These are phyloP conservation scores for Leuciscus idus DNA, from an alignment of 2,113 vertebrate species.

Conservation along the genomic window DNA sequence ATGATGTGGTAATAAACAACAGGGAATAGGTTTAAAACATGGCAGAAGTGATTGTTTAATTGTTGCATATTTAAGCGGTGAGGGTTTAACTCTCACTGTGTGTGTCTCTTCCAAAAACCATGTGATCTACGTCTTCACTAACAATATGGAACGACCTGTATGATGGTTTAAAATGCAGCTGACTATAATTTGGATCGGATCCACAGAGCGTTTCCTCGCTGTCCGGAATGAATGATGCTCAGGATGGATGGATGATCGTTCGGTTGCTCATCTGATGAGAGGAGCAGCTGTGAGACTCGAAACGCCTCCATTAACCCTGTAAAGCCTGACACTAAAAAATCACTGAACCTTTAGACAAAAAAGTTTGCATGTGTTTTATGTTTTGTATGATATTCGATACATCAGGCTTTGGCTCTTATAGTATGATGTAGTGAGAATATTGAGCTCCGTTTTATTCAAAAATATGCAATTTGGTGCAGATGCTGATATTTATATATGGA, in stretches of 20 bases:
- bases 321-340: neutral
- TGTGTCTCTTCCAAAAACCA: too few species aligned
- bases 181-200: neutral
- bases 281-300: constrained; percentile 66
- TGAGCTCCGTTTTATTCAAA: neutral
- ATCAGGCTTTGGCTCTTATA: neutral
- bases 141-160: neutral
- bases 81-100: too few species aligned
- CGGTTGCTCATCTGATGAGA: constrained; percentile 62
- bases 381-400: neutral
- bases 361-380: neutral
- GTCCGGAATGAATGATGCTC: neutral
- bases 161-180: neutral
- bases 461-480: neutral
- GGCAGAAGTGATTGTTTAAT: neutral
- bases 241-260: constrained; percentile 15
- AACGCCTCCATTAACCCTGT: neutral
- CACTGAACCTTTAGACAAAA: neutral
- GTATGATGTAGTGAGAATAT: neutral
- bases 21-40: neutral
- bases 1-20: neutral
- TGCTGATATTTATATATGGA: neutral
- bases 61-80: neutral
- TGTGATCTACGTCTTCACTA: neutral
- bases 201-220: neutral